Evolutionary conservation across 1,140 invertebrate species (phyloP).

Genomic region (Aphelenchoides besseyi): DNA sequence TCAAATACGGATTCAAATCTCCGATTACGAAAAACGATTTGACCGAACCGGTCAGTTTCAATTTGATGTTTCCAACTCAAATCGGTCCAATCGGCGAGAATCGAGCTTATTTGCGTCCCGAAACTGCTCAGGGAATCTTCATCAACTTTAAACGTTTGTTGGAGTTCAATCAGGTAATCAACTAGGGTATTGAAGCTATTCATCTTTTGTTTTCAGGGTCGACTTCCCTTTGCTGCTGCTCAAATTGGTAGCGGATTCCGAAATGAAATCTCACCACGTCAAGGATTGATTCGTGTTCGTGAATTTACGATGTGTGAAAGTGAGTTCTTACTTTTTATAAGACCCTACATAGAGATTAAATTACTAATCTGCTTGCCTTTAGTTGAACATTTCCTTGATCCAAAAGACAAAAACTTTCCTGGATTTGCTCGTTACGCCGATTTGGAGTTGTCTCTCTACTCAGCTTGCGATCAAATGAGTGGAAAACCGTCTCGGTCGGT

Average conservation of each 20-base stretch:
- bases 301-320: conserved; percentile 99
- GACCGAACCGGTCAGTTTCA: conserved; percentile 91
- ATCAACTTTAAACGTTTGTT: conserved; percentile 95
- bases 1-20: conserved; percentile 86
- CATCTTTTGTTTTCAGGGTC: conserved; percentile 71
- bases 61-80: conserved; percentile 94
- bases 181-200: too few species aligned
- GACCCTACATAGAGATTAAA: too few species aligned
- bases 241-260: conserved; percentile 96
- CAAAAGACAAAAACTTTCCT: conserved; percentile 78
- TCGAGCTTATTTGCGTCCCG: conserved; percentile 73
- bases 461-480: conserved; percentile 90
- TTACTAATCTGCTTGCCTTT: too few species aligned
- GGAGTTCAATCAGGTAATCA: conserved; percentile 82
- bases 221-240: conserved; percentile 92
- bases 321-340: too few species aligned
- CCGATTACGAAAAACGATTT: conserved; percentile 89
- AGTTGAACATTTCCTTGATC: conserved; percentile 99
- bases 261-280: conserved; percentile 98
- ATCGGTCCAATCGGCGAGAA: conserved; percentile 84
- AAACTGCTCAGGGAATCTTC: conserved; percentile 99
- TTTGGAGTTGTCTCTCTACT: conserved; percentile 78
- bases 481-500: conserved; percentile 63
- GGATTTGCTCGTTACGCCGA: conserved; percentile 80
- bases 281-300: conserved; percentile 79